These are phyloP conservation scores for Channallabes apus DNA, from an alignment of 2,797 vertebrate species.

Conservation along the genomic window DNA sequence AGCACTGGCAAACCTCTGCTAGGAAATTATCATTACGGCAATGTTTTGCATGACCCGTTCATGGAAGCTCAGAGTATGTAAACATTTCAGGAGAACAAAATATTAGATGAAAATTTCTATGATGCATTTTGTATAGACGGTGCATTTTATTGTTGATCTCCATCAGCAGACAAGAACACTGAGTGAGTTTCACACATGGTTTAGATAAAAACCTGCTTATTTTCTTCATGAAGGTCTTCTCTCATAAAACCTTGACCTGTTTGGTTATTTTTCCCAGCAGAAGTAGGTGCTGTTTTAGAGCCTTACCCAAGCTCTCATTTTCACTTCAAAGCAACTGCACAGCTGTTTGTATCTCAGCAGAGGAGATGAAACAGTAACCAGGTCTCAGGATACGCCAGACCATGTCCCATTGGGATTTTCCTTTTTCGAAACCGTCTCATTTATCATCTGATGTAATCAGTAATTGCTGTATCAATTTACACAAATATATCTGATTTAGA, in stretches of 20 bases:
- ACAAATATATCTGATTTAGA: background rate
- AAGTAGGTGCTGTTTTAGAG: conserved; percentile 30
- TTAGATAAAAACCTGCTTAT: background rate
- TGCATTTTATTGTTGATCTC: background rate
- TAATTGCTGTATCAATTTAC: conserved; percentile 4
- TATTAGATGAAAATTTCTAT: background rate
- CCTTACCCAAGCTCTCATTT: conserved; percentile 36
- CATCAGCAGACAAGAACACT: background rate
- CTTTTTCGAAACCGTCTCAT: background rate
- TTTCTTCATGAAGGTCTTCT: background rate
- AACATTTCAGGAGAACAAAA: background rate
- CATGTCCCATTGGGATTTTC: conserved; percentile 4
- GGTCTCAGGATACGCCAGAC: background rate
- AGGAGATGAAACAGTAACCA: conserved; percentile 17
- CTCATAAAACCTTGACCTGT: background rate
- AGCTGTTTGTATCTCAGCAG: background rate
- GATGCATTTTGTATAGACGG: too few species aligned
- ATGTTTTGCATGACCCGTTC: conserved; percentile 4
- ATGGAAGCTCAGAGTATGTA: background rate
- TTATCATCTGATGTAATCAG: background rate
- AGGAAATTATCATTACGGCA: conserved; percentile 7
- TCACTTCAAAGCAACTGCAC: background rate
- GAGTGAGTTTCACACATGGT: background rate
- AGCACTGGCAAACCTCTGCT: background rate
- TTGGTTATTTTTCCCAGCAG: background rate